phyloP scores from a whole-genome alignment of 2,797 vertebrate genomes.

The Ctenochaetus hawaiiensis region DNA sequence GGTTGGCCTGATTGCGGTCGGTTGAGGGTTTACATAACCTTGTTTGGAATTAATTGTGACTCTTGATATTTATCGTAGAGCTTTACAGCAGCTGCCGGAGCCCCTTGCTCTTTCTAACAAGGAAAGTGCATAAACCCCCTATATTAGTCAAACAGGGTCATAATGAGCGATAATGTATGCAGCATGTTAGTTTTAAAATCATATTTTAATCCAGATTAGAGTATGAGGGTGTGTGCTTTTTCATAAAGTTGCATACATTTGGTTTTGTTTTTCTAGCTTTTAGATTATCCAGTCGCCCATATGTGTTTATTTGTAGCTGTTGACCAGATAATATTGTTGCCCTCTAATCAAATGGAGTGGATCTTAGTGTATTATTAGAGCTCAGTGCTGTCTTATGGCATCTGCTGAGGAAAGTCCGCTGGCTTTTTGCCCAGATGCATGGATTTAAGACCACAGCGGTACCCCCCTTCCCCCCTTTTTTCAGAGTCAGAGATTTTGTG shows the following conservation, averaged over 20 bases:
- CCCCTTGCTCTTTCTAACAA: constrained; percentile 50
- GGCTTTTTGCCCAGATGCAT: constrained; percentile 80
- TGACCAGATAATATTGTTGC: constrained; percentile 64
- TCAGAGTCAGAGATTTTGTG: constrained; percentile 15
- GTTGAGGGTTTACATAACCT: constrained; percentile 67
- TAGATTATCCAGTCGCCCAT: constrained; percentile 45
- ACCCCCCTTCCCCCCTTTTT: constrained; percentile 44
- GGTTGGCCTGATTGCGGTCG: constrained; percentile 66
- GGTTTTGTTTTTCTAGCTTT: constrained; percentile 37
- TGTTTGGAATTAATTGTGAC: constrained; percentile 73
- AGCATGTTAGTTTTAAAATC: constrained; percentile 31
- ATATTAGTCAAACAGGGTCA: constrained; percentile 45
- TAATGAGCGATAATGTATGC: constrained; percentile 42
- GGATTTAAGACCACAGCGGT: constrained; percentile 71
- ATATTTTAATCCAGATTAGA: constrained; percentile 64
- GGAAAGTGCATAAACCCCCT: constrained; percentile 43
- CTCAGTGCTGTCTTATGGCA: constrained; percentile 58
- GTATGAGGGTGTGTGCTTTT: constrained; percentile 17
- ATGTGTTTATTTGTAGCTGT: constrained; percentile 53
- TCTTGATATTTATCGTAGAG: constrained; percentile 67
- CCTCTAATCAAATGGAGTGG: constrained; percentile 74
- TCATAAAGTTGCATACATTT: constrained; percentile 41
- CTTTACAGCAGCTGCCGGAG: constrained; percentile 53
- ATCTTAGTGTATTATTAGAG: constrained; percentile 70
- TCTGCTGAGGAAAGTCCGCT: constrained; percentile 76